Base-by-base conservation (phyloP, 2,888 invertebrate genomes). In the Xylota sylvarum region DNA sequence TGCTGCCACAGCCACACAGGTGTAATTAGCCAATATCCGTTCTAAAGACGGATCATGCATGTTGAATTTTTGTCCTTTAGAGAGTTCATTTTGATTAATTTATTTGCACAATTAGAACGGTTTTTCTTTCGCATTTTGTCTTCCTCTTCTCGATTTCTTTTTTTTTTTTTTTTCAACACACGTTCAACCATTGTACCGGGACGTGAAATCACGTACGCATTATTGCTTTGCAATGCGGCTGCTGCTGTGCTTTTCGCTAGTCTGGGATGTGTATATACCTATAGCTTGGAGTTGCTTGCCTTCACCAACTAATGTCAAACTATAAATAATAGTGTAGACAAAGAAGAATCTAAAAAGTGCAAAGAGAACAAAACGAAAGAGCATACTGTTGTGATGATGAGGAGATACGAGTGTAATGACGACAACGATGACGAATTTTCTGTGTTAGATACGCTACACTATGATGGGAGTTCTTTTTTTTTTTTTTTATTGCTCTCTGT, bases 291-390 rank as follows among this genome's bases (percentile, higher is more conserved):
- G 67, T 80, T 81, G 84, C 62, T 79, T 74, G 85, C 85, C 85
- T 86, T 86, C 81, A 86, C 77, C 67, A 86, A 86, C 67, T 72
- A 86, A 85, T 85, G 76, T 86, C 85, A 81, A 70, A 82, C 85
- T 85, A 80, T 76, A 85, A 80, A 76, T 85, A 80, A 37, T 62
- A 55, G 17, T 64, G 12, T 50, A 72, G 56, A 52, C 79, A 72
- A 72, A 76, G 56, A 76, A 40, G 62, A 76, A 76, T 69, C 14
- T 14, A 23, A 32, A 48, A 46, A 19, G 40, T 48, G 23, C 19
- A 60, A 46, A 62, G 40, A 67, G 46, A 12, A 43, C 32, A 17
- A 19, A 56, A 37, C n/a, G 27, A 69, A 52, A 73, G 64, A 79
- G 64, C 65, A 23, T 17, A 27, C 6, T 14, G 23, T 43, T n/a